Base-by-base conservation (phyloP, 2,113 vertebrate species). In the Brachypteracias leptosomus region DNA sequence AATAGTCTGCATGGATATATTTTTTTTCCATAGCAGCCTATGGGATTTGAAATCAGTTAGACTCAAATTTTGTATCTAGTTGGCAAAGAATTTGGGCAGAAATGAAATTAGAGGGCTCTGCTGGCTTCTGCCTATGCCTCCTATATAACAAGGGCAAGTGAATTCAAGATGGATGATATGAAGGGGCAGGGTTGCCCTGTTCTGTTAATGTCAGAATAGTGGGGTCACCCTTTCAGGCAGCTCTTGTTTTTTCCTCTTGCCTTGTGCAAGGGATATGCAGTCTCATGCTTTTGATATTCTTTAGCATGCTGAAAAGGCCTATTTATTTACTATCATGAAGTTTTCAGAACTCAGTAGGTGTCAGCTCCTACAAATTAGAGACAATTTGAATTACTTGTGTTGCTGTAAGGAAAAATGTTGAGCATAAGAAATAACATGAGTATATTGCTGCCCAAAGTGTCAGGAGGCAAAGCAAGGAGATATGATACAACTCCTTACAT, bases 61-160 rank as follows among this genome's bases (percentile, higher is more conserved):
- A 87, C 6, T 77, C 11, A 13, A 14, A 84, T 83, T 77, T 77
- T 16, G 0, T 75, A 44, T 57, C 11, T 72, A 36, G 14, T 55
- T 92, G 61, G 35, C 57, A 71, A 85, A 89, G 65, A 87, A 54
- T 52, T 63, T 83, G 14, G 52, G 24, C 61, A 67, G 62, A 84
- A 92, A 40, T 85, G 11, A 47, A 85, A 74, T 93, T 57, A n/a
- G 24, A 61, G 44, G 28, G 16, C 44, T 78, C 31, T 90, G 21
- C 59, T 47, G 65, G 28, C 42, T 82, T 67, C 72, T 93, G 36
- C 33, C 6, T 57, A 2, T 76, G 63, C 20, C 35, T 68, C 4
- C 42, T 75, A 49, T 55, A 28, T 28, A 58, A 12, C 5, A 25
- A 42, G 35, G 16, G 26, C 4, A 31, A 26, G 3, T 63, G 14